Percentiles rank a stretch among this genome's conserved stretches.
Conservation (phyloP, 92 coral and sea anemone genomes). For the Paragorgia papillata region DNA sequence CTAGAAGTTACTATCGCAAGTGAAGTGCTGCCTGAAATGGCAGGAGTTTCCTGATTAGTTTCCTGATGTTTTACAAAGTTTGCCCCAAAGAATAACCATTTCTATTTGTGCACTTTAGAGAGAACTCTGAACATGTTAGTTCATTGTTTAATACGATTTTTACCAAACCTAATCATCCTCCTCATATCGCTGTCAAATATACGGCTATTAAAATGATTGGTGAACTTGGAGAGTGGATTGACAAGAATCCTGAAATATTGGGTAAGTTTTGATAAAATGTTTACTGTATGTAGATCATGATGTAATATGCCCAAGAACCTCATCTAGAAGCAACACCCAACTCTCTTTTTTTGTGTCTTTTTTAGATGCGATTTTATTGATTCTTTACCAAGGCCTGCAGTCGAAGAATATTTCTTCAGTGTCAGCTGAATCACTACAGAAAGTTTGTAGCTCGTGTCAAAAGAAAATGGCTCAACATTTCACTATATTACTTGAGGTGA, state of each 20-base stretch:
- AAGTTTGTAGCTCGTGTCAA: conserved; percentile 77
- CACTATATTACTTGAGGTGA: conserved; percentile 89
- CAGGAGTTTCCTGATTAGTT: no score
- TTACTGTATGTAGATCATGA: no score
- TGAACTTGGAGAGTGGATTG: conserved; percentile 92
- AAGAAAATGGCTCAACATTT: conserved; percentile 86
- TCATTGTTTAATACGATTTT: conserved; percentile 72
- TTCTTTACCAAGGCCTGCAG: conserved; percentile 69
- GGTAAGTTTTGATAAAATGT: conserved; percentile 70
- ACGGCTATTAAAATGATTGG: conserved; percentile 83
- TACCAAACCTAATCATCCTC: conserved; percentile 63
- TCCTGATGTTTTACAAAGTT: no score
- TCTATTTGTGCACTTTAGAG: neutral
- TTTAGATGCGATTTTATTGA: conserved; percentile 80
- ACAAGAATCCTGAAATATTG: conserved; percentile 70
- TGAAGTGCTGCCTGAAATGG: no score
- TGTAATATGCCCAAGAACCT: no score
- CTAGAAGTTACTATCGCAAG: no score
- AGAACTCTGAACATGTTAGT: conserved; percentile 71
- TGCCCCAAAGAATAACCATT: neutral
- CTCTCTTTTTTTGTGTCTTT: conserved; percentile 8
- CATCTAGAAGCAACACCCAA: no score
- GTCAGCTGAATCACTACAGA: conserved; percentile 79
- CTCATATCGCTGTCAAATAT: conserved; percentile 77
- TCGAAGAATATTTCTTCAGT: conserved; percentile 72